Conservation (phyloP, 2,797 vertebrate species). For the Sebastes vulpes region DNA sequence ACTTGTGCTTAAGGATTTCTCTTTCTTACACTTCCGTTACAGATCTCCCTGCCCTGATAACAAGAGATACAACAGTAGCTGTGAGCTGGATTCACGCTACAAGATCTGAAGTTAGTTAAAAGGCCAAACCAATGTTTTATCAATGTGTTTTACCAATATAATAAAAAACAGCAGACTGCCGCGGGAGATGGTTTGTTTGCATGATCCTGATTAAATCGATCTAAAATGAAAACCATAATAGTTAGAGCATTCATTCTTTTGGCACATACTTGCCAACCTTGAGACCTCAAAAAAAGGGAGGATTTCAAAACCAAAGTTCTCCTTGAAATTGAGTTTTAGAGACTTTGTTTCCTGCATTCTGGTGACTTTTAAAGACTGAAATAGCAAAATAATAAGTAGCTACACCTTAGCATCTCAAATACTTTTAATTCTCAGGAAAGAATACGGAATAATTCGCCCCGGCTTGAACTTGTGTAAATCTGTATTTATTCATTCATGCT, state of each 20-base stretch:
- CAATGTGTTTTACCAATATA: neutral
- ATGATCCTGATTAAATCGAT: neutral
- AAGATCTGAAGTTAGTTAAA: neutral
- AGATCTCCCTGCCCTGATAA: constrained; percentile 12
- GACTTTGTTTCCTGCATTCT: too few relatives aligned
- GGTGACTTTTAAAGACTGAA: too few relatives aligned
- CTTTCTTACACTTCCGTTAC: neutral
- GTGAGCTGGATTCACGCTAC: neutral
- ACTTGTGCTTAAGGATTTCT: neutral
- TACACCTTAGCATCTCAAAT: too few relatives aligned
- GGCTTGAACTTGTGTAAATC: too few relatives aligned
- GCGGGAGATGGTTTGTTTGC: neutral
- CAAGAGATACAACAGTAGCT: neutral
- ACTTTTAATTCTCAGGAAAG: too few relatives aligned
- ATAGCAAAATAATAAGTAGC: too few relatives aligned
- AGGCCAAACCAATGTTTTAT: neutral
- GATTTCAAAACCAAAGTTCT: too few relatives aligned
- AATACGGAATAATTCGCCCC: too few relatives aligned
- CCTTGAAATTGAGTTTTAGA: too few relatives aligned
- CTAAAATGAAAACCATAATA: neutral
- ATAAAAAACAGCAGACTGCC: neutral
- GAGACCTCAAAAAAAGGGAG: too few relatives aligned
- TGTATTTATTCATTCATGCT: too few relatives aligned
- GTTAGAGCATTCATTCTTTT: neutral
- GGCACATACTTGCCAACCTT: neutral